Percentiles rank a stretch among this genome's conserved stretches.
Conservation (phyloP, 2,888 invertebrate genomes). For the Drosophila peninsularis region DNA sequence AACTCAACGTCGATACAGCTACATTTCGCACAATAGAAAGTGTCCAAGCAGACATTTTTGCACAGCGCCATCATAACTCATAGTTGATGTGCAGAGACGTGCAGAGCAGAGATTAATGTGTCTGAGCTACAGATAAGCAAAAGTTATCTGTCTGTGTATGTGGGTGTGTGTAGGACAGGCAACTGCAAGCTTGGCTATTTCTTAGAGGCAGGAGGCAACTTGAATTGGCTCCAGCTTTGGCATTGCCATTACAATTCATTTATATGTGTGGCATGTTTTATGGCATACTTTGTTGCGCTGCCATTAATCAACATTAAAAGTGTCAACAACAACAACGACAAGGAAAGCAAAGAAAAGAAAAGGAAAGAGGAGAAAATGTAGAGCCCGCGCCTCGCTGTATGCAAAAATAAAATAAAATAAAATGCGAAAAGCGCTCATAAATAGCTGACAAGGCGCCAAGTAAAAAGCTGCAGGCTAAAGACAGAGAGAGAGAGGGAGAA, state of each 20-base stretch:
- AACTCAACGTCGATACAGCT: constrained; percentile 4
- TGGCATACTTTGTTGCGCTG: constrained; percentile 56
- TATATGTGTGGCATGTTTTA: constrained; percentile 72
- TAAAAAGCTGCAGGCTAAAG: not conserved
- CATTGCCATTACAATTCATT: constrained; percentile 68
- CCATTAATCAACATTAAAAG: constrained; percentile 76
- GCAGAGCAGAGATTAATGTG: constrained; percentile 50
- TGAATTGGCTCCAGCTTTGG: constrained; percentile 22
- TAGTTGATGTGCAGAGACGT: constrained; percentile 10
- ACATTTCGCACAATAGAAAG: not conserved
- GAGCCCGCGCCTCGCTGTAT: constrained; percentile 39
- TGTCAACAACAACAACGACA: constrained; percentile 63
- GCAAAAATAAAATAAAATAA: constrained; percentile 69
- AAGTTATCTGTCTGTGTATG: constrained; percentile 4
- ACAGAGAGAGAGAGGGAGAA: not conserved
- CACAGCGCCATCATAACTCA: constrained; percentile 53
- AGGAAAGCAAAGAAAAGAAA: constrained; percentile 18
- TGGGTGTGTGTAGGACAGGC: constrained; percentile 11
- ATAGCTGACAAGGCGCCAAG: constrained; percentile 57
- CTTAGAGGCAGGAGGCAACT: constrained; percentile 10
- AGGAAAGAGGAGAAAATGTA: constrained; percentile 30
- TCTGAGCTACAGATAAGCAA: constrained; percentile 33
- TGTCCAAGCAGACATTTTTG: constrained; percentile 5
- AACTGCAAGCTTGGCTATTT: constrained; percentile 6
- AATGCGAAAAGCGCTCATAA: constrained; percentile 66